Percentiles rank a stretch among this genome's conserved stretches.
phyloP scores from a whole-genome alignment of 2,797 vertebrate genomes.

The Pseudochirops cupreus region DNA sequence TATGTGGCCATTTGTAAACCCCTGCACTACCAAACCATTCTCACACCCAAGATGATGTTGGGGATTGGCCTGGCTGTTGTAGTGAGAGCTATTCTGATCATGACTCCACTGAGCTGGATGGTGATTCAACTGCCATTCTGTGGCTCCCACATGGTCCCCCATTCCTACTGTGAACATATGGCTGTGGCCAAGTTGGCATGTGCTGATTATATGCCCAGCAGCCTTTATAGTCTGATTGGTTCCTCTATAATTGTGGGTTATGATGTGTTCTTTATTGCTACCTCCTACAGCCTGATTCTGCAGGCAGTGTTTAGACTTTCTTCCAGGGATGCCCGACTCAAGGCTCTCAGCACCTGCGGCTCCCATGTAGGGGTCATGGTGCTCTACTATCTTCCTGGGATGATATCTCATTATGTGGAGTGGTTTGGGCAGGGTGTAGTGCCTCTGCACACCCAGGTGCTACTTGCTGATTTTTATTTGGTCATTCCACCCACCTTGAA shows the following conservation, averaged over 20 bases:
- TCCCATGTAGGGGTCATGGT: constrained; percentile 69
- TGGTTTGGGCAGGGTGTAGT: constrained; percentile 58
- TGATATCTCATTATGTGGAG: constrained; percentile 70
- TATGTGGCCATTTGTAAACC: constrained; percentile 75
- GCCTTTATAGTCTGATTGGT: constrained; percentile 61
- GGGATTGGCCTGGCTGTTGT: constrained; percentile 45
- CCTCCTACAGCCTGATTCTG: constrained; percentile 73
- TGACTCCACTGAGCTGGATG: constrained; percentile 73
- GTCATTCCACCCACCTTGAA: constrained; percentile 73
- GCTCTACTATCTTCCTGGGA: constrained; percentile 73
- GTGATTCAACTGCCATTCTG: constrained; percentile 70
- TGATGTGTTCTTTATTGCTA: constrained; percentile 57
- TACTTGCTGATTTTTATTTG: constrained; percentile 74
- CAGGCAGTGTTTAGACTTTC: constrained; percentile 65
- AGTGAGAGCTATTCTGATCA: constrained; percentile 42
- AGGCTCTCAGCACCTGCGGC: constrained; percentile 75
- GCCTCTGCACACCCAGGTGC: constrained; percentile 67
- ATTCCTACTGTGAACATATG: constrained; percentile 77
- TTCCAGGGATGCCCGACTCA: constrained; percentile 68
- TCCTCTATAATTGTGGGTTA: constrained; percentile 70
- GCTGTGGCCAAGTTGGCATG: constrained; percentile 70
- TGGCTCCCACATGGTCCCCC: constrained; percentile 59
- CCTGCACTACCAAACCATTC: constrained; percentile 67
- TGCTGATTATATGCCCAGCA: constrained; percentile 22
- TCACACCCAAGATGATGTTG: constrained; percentile 60